These are phyloP conservation scores for Coranthus polyacanthus DNA, from an alignment of 2,797 vertebrate species.

Conservation along the genomic window DNA sequence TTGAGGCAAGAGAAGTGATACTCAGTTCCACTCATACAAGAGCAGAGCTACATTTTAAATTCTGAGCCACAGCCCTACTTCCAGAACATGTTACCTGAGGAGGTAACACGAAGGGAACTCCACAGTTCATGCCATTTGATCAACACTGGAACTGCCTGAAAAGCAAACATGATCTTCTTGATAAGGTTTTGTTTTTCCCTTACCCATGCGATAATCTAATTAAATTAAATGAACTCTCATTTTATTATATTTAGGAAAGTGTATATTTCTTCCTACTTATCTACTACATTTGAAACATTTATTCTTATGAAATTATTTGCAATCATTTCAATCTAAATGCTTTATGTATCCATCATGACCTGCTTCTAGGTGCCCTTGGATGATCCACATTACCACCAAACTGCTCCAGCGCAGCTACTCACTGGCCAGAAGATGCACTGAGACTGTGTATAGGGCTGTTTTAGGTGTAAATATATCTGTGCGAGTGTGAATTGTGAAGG, in stretches of 20 bases:
- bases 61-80: constrained; percentile 27
- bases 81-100: constrained; percentile 2
- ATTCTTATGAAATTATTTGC: too few species aligned
- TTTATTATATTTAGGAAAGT: too few species aligned
- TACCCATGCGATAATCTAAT: not conserved
- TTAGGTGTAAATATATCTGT: too few species aligned
- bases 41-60: constrained; percentile 10
- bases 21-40: constrained; percentile 7
- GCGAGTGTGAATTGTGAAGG: not conserved
- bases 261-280: too few species aligned
- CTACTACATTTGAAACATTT: too few species aligned
- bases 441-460: too few species aligned
- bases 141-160: not conserved
- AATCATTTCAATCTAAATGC: too few species aligned
- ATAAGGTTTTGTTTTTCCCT: not conserved
- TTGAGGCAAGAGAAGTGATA: constrained; percentile 11
- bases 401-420: too few species aligned
- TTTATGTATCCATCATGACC: too few species aligned
- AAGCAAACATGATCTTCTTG: constrained; percentile 1
- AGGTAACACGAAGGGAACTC: constrained; percentile 3
- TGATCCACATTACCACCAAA: too few species aligned
- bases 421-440: too few species aligned
- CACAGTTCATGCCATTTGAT: constrained; percentile 1
- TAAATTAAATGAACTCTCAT: not conserved
- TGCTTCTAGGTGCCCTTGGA: too few species aligned